Conservation (phyloP, 2,797 vertebrate genomes). For the Pantherophis vulpinus region DNA sequence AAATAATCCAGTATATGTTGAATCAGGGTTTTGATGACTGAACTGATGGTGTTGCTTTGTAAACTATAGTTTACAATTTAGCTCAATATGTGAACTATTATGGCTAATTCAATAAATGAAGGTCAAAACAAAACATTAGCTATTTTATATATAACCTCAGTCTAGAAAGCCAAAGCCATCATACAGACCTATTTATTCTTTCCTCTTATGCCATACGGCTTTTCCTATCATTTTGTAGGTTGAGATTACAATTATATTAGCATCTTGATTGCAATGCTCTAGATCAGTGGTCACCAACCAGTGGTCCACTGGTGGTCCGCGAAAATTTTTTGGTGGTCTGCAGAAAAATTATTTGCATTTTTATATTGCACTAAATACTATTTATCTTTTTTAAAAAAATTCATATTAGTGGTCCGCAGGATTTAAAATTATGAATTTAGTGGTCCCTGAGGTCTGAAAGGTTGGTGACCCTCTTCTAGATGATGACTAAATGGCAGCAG, state of each 20-base stretch:
- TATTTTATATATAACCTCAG: neutral
- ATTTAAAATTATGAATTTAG: too few relatives aligned
- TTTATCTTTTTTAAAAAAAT: too few relatives aligned
- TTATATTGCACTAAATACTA: too few relatives aligned
- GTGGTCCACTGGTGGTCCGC: too few relatives aligned
- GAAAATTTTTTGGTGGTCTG: too few relatives aligned
- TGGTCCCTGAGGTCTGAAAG: too few relatives aligned
- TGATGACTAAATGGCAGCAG: neutral
- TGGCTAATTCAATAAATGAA: neutral
- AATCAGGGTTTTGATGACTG: neutral
- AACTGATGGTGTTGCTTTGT: neutral
- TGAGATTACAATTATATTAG: neutral
- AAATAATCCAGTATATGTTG: neutral
- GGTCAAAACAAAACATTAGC: neutral
- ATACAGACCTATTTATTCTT: neutral
- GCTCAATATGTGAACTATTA: neutral
- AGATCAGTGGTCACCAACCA: neutral
- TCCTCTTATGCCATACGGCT: neutral
- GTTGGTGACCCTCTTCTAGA: too few relatives aligned
- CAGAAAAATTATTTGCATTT: too few relatives aligned
- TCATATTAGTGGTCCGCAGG: too few relatives aligned
- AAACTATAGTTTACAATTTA: neutral
- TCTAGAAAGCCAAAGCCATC: neutral
- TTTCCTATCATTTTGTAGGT: neutral
- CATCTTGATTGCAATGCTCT: neutral